These are phyloP conservation scores for Lampris incognitus DNA, from an alignment of 2,113 vertebrate species.

Conservation along the genomic window DNA sequence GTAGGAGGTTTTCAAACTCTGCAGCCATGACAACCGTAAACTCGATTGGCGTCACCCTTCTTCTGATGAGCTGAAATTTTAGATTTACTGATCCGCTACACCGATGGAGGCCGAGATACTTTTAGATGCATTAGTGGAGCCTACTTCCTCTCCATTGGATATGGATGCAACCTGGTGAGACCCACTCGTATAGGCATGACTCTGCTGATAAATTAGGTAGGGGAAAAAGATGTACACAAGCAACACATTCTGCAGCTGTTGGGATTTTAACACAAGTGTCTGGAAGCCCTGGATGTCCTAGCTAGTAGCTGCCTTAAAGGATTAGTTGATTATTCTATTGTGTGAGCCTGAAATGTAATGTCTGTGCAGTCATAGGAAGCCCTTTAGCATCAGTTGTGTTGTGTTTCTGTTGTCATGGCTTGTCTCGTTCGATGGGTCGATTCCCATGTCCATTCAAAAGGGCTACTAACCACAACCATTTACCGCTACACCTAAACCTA, in stretches of 20 bases:
- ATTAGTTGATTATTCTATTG: constrained; percentile 68
- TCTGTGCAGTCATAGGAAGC: constrained; percentile 81
- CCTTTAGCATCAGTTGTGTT: constrained; percentile 74
- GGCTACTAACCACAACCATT: constrained; percentile 40
- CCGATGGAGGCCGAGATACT: constrained; percentile 22
- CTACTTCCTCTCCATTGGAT: constrained; percentile 26
- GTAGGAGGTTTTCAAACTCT: background rate
- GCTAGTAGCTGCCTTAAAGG: constrained; percentile 85
- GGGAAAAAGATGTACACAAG: constrained; percentile 25
- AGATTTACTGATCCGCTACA: constrained; percentile 26
- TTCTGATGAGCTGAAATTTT: background rate
- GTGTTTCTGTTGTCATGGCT: constrained; percentile 75
- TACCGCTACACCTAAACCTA: constrained; percentile 17
- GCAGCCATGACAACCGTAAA: constrained; percentile 6
- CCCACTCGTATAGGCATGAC: constrained; percentile 23
- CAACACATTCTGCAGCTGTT: constrained; percentile 79
- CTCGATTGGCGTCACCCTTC: constrained; percentile 33
- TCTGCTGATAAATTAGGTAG: constrained; percentile 15
- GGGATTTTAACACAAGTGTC: constrained; percentile 77
- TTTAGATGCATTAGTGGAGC: background rate
- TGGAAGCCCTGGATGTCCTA: constrained; percentile 86
- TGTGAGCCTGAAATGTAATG: constrained; percentile 69
- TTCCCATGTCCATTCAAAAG: constrained; percentile 46
- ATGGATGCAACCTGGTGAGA: background rate
- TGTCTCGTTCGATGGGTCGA: constrained; percentile 67